Base-by-base conservation (phyloP, 1,140 invertebrate species). In the Geopemphigus sp. region DNA sequence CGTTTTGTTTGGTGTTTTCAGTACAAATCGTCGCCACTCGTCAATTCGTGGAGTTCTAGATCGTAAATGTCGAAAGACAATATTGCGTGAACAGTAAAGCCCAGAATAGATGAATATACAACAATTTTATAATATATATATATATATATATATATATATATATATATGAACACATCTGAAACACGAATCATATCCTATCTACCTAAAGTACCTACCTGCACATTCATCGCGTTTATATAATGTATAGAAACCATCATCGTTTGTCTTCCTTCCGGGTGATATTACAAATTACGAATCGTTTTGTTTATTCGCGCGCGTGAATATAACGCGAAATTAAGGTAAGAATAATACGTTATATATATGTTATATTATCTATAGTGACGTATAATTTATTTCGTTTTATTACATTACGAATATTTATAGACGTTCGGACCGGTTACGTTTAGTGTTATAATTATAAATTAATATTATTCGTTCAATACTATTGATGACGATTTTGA, bases 31-130 rank as follows among this genome's bases (percentile, higher is more conserved):
- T 78, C 74, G 10, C 57, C 74, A 15, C 74, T 47, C 14, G 45
- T 26, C 39, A 78, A 45, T 19, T 24, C 74, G 24, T 78, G 74
- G 74, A 78, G 61, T 78, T 78, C 74, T 61, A 78, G 74, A 78
- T 78, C 57, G 74, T 78, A 63, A 78, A 61, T 32, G 39, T 59
- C 39, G 19, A 4, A 78, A 50, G 15, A 47, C 14, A 50, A 63
- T 26, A 78, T 78, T 78, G 57, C 74, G 39, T 61, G 32, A 8
- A 78, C 74, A 78, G 74, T 78, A 29, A 78, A 61, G 74, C 74
- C 74, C 56, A 50, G n/a, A n/a, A 78, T 24, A 68, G n/a, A 50
- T 50, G 47, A 50, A 50, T 66, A 66, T 19, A 39, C 32, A 39
- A 39, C 32, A 39, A 39, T 39, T 4, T 39, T 39, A 39, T 39